Evolutionary conservation across 2,113 vertebrate species (phyloP).

Genomic region (Psammodynastes pulverulentus): DNA sequence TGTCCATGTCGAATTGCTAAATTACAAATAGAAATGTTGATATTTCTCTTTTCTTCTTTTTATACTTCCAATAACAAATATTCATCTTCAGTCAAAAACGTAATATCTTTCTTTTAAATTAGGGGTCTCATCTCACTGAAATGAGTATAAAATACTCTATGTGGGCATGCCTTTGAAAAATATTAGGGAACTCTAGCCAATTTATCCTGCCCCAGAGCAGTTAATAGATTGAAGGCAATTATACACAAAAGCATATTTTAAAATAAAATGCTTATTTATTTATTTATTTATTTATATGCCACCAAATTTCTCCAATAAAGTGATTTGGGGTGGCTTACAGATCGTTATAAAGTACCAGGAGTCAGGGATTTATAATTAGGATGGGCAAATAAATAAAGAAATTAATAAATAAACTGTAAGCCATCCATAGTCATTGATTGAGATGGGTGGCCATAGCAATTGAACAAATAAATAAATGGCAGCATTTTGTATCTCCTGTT

Average conservation of each 20-base stretch:
- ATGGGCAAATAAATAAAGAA: background rate
- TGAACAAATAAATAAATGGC: background rate
- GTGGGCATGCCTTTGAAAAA: background rate
- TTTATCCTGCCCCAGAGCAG: background rate
- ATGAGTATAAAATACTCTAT: background rate
- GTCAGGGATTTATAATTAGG: background rate
- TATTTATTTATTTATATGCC: background rate
- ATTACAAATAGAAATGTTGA: background rate
- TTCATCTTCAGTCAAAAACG: background rate
- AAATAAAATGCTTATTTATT: background rate
- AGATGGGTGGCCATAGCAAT: background rate
- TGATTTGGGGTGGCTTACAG: background rate
- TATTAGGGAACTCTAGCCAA: background rate
- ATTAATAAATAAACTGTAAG: background rate
- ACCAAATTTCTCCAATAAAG: background rate
- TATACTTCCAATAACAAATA: background rate
- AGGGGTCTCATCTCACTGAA: background rate
- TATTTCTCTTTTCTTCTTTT: background rate
- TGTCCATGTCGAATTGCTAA: background rate
- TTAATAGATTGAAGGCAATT: background rate
- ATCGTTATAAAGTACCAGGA: background rate
- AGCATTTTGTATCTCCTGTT: background rate
- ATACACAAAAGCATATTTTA: background rate
- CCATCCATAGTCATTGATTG: background rate
- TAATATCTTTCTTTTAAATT: background rate